These are phyloP conservation scores for Noctua pronuba DNA, from an alignment of 2,888 invertebrate species.

Conservation along the genomic window DNA sequence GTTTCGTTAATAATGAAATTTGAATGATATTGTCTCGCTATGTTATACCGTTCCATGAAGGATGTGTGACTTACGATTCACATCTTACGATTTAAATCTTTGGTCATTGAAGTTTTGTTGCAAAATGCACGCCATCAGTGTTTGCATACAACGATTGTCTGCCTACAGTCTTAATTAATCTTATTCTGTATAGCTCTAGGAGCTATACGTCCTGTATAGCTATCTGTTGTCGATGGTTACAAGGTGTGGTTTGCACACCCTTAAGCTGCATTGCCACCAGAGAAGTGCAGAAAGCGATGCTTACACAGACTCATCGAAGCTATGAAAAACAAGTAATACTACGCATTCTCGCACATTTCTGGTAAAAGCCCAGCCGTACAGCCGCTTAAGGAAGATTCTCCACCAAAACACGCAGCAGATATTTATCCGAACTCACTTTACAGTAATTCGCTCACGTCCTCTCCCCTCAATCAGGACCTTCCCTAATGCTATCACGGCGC, in stretches of 20 bases:
- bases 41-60: background rate
- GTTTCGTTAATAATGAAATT: background rate
- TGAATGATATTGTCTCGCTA: background rate
- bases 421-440: background rate
- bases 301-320: too few relatives aligned
- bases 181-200: too few relatives aligned
- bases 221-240: too few relatives aligned
- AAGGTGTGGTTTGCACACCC: too few relatives aligned
- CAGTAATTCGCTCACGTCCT: slow-evolving; percentile 31
- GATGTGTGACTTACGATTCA: background rate
- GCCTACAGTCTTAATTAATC: too few relatives aligned
- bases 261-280: background rate
- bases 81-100: background rate
- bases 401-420: slow-evolving; percentile 6
- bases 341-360: background rate
- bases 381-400: background rate
- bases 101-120: background rate
- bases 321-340: too few relatives aligned
- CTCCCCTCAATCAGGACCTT: slow-evolving; percentile 11
- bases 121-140: background rate
- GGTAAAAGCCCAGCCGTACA: background rate
- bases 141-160: too few relatives aligned
- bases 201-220: too few relatives aligned
- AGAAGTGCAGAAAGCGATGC: background rate
- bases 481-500: slow-evolving; percentile 11